Evolutionary conservation across 1,140 invertebrate genomes (phyloP), one percentile per base, ranked within the genome.

Genomic region (Drosophila mojavensis): DNA sequence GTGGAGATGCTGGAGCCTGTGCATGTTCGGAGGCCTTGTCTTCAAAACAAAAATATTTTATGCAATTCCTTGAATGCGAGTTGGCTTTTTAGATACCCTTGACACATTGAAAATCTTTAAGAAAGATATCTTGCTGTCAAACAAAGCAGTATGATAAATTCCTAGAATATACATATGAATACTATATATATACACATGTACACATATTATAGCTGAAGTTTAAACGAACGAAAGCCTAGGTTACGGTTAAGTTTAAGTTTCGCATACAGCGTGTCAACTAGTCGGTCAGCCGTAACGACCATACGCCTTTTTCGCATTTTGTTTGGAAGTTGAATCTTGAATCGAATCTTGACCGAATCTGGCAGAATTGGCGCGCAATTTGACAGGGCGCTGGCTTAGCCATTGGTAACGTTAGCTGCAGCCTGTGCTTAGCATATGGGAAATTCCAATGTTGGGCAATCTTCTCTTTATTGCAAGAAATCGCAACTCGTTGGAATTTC

Each of bases 41-140:
- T 83, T 86, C 66, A 73, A 82, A 69, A 77, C 58, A 48, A 69
- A 69, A 61, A 78, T 86, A 81, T 86, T 86, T 81, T 81, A 89
- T 89, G 83, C 80, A 86, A 86, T 86, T 86, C 80, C 84, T 86
- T 89, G 83, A 86, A 86, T 80, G 75, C 80, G 73, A 78, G 74
- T 89, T 88, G 75, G 79, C 66, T 58, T 73, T 55, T 54, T 47
- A 30, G 5, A 53, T 53, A 63, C 48, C 36, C 26, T 53, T 13
- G 15, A 54, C 5, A 10, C 20, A 53, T 11, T 26, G 11, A 26
- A 15, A 39, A 30, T 54, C 30, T 0, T 6, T 33, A 15, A 1
- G 10, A 20, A 9, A 10, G 26, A 24, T 33, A 48, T 17, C 6
- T 20, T 2, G 48, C 11, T 50, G 10, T 13, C 5, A 30, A 30